These are phyloP conservation scores for Suncus etruscus DNA, from an alignment of 2,113 vertebrate genomes.

Conservation along the genomic window DNA sequence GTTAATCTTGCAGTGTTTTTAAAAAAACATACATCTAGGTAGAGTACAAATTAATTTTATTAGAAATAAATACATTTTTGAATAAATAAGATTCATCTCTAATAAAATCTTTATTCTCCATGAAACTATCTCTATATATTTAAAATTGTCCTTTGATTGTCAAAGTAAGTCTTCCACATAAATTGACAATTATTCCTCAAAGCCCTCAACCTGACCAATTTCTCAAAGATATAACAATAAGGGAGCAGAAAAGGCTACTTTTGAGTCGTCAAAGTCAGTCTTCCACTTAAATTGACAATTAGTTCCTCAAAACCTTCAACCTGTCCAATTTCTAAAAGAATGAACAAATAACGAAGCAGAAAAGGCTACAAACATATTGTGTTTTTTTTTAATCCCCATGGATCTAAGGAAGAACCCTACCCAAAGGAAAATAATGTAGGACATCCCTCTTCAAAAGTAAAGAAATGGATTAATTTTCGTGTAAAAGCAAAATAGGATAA, in stretches of 20 bases:
- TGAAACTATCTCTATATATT: background rate
- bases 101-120: constrained; percentile 39
- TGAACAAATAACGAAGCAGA: background rate
- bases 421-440: background rate
- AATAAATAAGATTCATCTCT: background rate
- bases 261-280: constrained; percentile 12
- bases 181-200: background rate
- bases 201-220: background rate
- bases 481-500: background rate
- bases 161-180: constrained; percentile 24
- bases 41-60: constrained; percentile 21
- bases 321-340: constrained; percentile 36
- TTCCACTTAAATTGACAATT: background rate
- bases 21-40: constrained; percentile 19
- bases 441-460: constrained; percentile 35
- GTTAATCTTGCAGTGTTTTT: background rate
- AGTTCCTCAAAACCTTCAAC: constrained; percentile 1
- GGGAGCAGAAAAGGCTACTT: background rate
- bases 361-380: background rate
- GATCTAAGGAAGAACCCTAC: background rate
- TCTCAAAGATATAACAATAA: constrained; percentile 1
- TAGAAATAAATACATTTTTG: no score
- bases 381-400: background rate
- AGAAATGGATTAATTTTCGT: background rate
- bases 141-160: constrained; percentile 2